Base-by-base conservation (phyloP, 2,113 vertebrate species). In the Garra rufa region DNA sequence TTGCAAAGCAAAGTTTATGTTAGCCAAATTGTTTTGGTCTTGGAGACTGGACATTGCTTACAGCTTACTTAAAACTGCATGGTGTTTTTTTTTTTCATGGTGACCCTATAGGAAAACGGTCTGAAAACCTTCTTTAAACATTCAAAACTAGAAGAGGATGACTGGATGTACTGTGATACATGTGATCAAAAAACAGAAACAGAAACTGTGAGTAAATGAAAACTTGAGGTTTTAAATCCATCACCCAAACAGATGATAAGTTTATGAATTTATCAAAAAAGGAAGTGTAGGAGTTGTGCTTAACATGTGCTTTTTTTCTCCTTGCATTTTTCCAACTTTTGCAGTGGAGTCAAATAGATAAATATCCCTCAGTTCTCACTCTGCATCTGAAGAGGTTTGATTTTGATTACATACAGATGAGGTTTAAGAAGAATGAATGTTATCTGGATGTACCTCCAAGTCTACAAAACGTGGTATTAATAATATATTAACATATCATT, bases 301-400 rank as follows among this genome's bases (percentile, higher is more conserved):
- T 67, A 6, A 38, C 41, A 70, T 0, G 11, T 1, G 21, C 3
- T 24, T 1, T 87, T 0, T 67, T 28, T n/a, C n/a, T n/a, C n/a
- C n/a, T n/a, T n/a, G n/a, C n/a, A 21, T 38, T 28, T 57, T n/a
- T 69, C 15, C 21, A 30, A 43, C 43, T 17, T n/a, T n/a, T 65
- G 24, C 59, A 94, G 93, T 65, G 69, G 67, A 91, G 48, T 73
- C 48, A 91, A 24, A n/a, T 94, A 1, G 80, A 79, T 8, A 19
- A 44, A 43, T 89, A 87, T 76, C 93, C 94, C 79, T 88, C 90
- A 9, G 89, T 93, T 67, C 52, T 94, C 85, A 84, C 85, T 76
- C 84, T 94, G 80, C 90, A 93, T 74, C 87, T 93, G 61, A 94
- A 93, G 89, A 91, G 93, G 75, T 94, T 93, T 86, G 70, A 89